Percentiles rank a stretch among this genome's conserved stretches.
phyloP scores from a whole-genome alignment of 2,113 vertebrate genomes.

The Gasterosteus nipponicus region DNA sequence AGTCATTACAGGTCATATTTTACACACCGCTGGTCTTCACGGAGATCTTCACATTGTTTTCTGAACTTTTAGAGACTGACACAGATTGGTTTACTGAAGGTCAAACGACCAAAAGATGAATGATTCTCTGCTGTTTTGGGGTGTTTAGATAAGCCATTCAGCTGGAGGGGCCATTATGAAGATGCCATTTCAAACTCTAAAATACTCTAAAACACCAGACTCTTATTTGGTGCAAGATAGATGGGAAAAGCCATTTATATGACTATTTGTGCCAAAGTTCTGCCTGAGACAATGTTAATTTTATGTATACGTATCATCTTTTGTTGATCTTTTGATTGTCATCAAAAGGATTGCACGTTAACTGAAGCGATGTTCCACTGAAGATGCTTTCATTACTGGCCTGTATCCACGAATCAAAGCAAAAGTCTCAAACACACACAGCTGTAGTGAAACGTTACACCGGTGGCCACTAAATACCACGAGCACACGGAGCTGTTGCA shows the following conservation, averaged over 20 bases:
- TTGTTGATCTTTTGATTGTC: constrained; percentile 21
- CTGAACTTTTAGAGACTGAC: neutral
- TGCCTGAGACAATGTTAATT: constrained; percentile 1
- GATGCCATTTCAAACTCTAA: constrained; percentile 19
- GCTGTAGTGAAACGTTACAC: constrained; percentile 73
- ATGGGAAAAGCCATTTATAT: neutral
- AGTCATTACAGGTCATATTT: constrained; percentile 19
- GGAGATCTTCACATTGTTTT: neutral
- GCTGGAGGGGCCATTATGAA: constrained; percentile 15
- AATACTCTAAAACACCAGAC: neutral
- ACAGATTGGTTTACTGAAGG: constrained; percentile 19
- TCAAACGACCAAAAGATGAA: constrained; percentile 32
- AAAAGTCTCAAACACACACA: constrained; percentile 11
- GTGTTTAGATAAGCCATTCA: constrained; percentile 25
- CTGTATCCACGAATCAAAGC: constrained; percentile 6
- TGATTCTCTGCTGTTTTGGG: constrained; percentile 18
- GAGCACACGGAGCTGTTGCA: constrained; percentile 54
- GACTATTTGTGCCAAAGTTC: neutral
- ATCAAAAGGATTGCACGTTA: constrained; percentile 24
- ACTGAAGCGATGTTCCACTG: constrained; percentile 30
- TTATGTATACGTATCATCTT: neutral
- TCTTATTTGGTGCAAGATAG: neutral
- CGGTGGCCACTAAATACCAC: constrained; percentile 60
- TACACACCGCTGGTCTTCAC: neutral
- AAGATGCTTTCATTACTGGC: constrained; percentile 7